Evolutionary conservation across 2,888 invertebrate genomes (phyloP), one percentile per base, ranked within the genome.

Genomic region (Polyploca ridens): DNA sequence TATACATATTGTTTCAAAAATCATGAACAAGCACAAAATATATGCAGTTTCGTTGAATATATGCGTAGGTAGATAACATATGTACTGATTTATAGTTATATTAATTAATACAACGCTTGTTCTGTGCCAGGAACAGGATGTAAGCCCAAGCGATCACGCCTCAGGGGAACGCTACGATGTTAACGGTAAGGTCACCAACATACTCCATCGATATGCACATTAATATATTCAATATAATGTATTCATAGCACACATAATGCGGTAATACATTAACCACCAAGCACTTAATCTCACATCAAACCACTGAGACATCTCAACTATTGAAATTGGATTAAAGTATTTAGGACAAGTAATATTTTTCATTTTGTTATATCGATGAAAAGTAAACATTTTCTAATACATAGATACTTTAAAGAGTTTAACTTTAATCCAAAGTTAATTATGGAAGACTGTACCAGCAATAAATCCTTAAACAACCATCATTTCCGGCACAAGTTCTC

Each of bases 101-200:
- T n/a, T 33, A n/a, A 41, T 64, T 71, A 66, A 33, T 41, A 54
- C 14, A 41, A 58, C 63, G 19, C 65, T 66, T 69, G 61, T 71
- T 64, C 66, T 19, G 16, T 54, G 38, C 33, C 78, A 92, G 92
- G 92, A 92, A 64, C 90, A 88, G 79, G 91, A 92, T 62, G 79
- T 78, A 3, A 81, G 77, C 69, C 83, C 82, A 16, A 81, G 73
- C 69, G 88, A 88, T 27, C 87, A 86, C 68, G 81, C 66, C 68
- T 74, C 84, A 3, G 85, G 78, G 33, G 88, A 89, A 65, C 85
- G 80, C 66, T 91, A 85, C 78, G 89, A 90, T 44, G 70, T 77
- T 11, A 82, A 72, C 68, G 91, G 93, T 92, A 85, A 90, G 90
- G 66, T 54, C 3, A 11, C 13, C 44, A 33, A 3, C 3, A 60